A percentile compares a stretch with the other conserved stretches of the same genome.
phyloP scores from a whole-genome alignment of 92 coral and sea anemone genomes.

The Palythoa heliodiscus region DNA sequence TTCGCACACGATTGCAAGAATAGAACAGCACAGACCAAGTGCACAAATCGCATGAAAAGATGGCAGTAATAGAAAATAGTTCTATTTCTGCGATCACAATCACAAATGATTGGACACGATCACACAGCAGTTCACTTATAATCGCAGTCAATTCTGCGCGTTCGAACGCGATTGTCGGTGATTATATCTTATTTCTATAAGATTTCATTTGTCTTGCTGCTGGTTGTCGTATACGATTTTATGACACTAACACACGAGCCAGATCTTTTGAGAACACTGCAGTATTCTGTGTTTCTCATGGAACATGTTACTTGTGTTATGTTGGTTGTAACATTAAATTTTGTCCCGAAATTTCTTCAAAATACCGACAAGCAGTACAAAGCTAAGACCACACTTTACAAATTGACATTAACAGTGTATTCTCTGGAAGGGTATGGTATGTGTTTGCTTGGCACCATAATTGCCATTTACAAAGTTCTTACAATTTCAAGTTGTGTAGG shows the following conservation, averaged over 20 bases:
- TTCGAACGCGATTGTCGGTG: no score
- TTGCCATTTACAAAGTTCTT: slow-evolving; percentile 59
- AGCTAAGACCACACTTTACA: slow-evolving; percentile 26
- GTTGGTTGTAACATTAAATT: slow-evolving; percentile 46
- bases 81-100: no score
- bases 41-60: no score
- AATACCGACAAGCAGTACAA: slow-evolving; percentile 6
- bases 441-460: slow-evolving; percentile 47
- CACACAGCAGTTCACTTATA: no score
- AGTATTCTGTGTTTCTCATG: slow-evolving; percentile 22
- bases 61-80: no score
- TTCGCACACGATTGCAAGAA: no score
- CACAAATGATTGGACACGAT: no score
- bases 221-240: slow-evolving; percentile 58
- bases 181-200: slow-evolving; percentile 49
- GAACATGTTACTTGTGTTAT: slow-evolving; percentile 49
- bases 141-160: no score
- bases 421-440: slow-evolving; percentile 42
- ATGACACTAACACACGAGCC: slow-evolving; percentile 28
- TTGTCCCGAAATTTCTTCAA: slow-evolving; percentile 46
- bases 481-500: slow-evolving; percentile 37
- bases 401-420: slow-evolving; percentile 44
- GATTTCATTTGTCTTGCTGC: slow-evolving; percentile 20
- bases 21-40: no score
- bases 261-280: background rate